A percentile compares a stretch with the other conserved stretches of the same genome.
Conservation (phyloP, 2,888 invertebrate species). For the Crematogaster levior region DNA sequence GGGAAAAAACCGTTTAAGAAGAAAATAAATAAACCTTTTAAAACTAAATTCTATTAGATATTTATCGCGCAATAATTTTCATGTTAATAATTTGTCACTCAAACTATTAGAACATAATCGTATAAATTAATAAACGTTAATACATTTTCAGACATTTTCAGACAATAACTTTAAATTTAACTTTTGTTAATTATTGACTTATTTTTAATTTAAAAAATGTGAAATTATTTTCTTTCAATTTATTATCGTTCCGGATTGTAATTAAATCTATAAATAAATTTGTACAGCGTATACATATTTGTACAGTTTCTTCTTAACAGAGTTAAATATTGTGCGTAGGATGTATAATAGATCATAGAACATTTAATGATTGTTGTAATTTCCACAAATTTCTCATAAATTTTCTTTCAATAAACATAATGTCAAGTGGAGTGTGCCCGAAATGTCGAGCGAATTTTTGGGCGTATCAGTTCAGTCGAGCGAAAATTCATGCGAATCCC, state of each 20-base stretch:
- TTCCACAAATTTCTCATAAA: constrained; percentile 15
- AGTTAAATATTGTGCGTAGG: background rate
- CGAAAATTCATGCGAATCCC: constrained; percentile 66
- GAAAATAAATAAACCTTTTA: background rate
- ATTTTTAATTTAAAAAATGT: constrained; percentile 6
- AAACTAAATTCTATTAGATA: background rate
- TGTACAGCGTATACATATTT: background rate
- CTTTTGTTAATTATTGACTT: background rate
- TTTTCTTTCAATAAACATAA: constrained; percentile 39
- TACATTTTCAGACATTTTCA: no score
- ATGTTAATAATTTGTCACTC: background rate
- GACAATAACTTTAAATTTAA: background rate
- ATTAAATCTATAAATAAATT: constrained; percentile 25
- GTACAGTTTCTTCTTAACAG: background rate
- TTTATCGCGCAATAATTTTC: background rate
- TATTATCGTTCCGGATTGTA: background rate
- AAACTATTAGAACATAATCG: background rate
- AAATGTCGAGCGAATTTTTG: constrained; percentile 42
- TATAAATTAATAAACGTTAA: background rate
- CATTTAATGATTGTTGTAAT: constrained; percentile 9
- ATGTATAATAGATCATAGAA: no score
- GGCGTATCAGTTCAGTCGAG: constrained; percentile 67
- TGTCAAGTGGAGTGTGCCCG: background rate
- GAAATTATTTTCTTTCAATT: background rate
- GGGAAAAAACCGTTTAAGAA: background rate